Evolutionary conservation across 2,888 invertebrate genomes (phyloP), one percentile per base, ranked within the genome.

Genomic region (Syrphus vitripennis): DNA sequence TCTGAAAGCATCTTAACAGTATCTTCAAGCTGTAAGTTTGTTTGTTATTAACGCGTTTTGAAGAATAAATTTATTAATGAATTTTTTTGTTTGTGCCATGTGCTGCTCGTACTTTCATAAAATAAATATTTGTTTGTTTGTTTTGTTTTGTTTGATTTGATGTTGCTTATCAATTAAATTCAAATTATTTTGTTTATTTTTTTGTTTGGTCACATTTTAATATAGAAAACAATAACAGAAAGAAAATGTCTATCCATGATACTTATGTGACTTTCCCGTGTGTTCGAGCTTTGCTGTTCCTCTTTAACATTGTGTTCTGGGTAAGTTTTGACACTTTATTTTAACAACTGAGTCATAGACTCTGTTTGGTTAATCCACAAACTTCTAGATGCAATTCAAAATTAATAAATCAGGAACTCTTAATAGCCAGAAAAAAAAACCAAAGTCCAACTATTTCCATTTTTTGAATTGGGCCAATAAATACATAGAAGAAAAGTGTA

Each of bases 281-380:
- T 69, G 77, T 89, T 9, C 74, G 88, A 55, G 87, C 84, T 26
- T 21, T 88, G 40, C 61, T 89, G n/a, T 70, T 89, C 70, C 83
- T 89, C 6, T 89, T 89, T 59, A 89, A 89, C 40, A 81, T 89
- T n/a, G 86, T 83, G 1, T 87, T 89, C 53, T 89, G 89, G 89
- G 89, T 89, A 70, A 87, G 81, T 76, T 24, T 6, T 12, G 4
- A n/a, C n/a, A n/a, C n/a, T n/a, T n/a, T n/a, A n/a, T n/a, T n/a
- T n/a, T n/a, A n/a, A n/a, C n/a, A n/a, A n/a, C n/a, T n/a, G n/a
- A n/a, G n/a, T n/a, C n/a, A n/a, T n/a, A n/a, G n/a, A n/a, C n/a
- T n/a, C n/a, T n/a, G n/a, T n/a, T n/a, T n/a, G n/a, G n/a, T n/a
- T n/a, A n/a, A n/a, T n/a, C n/a, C n/a, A n/a, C n/a, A n/a, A n/a